Percentiles rank a stretch among this genome's conserved stretches.
Conservation (phyloP, 2,888 invertebrate genomes). For the Synergus itoensis region DNA sequence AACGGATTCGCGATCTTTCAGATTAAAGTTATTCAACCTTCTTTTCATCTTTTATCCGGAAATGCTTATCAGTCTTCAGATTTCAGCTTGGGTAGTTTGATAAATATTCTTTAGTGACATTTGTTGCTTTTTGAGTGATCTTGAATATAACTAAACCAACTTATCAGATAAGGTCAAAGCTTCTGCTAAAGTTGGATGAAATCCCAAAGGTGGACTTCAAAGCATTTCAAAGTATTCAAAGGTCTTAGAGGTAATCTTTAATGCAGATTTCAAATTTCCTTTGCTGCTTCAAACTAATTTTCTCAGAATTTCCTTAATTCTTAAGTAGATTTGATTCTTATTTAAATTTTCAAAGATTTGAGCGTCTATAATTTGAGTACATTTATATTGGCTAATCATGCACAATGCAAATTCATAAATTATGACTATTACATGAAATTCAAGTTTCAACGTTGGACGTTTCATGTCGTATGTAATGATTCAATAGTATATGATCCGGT, state of each 20-base stretch:
- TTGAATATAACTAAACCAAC: constrained; percentile 32
- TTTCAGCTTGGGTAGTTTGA: not conserved
- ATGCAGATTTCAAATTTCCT: constrained; percentile 4
- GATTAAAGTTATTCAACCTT: constrained; percentile 25
- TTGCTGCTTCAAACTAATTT: constrained; percentile 7
- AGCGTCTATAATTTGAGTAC: not conserved
- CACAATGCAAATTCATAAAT: not conserved
- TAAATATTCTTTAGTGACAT: constrained; percentile 24
- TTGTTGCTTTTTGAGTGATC: constrained; percentile 38
- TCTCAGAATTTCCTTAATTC: not conserved
- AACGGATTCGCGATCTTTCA: constrained; percentile 29
- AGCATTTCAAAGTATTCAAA: not conserved
- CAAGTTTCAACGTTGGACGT: not conserved
- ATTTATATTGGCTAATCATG: not conserved
- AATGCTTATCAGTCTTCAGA: constrained; percentile 12
- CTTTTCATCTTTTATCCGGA: constrained; percentile 29
- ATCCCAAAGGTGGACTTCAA: constrained; percentile 34
- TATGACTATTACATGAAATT: not conserved
- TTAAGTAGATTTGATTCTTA: not conserved
- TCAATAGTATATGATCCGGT: not conserved
- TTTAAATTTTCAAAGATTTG: not conserved
- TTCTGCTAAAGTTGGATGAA: constrained; percentile 1
- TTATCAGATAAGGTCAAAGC: constrained; percentile 10
- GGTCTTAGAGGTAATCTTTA: constrained; percentile 22
- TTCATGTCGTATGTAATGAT: not conserved